A percentile compares a stretch with the other conserved stretches of the same genome.
Evolutionary conservation across 1,140 invertebrate species (phyloP).

Genomic region (Philotrypesis tridentata): DNA sequence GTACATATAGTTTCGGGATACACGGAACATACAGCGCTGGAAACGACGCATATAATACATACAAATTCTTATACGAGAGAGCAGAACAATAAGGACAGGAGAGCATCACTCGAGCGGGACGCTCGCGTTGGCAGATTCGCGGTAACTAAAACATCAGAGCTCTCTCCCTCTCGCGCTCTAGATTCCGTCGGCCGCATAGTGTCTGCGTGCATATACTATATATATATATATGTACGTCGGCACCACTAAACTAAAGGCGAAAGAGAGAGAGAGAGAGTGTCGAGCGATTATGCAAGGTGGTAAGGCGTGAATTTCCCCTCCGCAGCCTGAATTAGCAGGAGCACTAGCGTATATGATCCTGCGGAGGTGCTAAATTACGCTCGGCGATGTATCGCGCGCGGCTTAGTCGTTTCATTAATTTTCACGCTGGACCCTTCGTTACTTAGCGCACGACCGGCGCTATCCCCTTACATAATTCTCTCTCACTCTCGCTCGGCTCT

Average conservation of each 20-base stretch:
- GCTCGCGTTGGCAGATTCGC: neutral
- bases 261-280: neutral
- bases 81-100: neutral
- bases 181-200: neutral
- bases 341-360: neutral
- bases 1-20: no score
- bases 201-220: no score
- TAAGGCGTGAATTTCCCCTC: neutral
- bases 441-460: no score
- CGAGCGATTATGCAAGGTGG: neutral
- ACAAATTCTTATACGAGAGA: neutral
- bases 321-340: neutral
- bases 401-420: neutral
- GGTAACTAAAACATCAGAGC: neutral
- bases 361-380: neutral
- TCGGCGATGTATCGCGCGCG: neutral
- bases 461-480: no score
- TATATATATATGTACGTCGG: no score
- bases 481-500: no score
- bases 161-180: no score
- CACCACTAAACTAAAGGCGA: neutral
- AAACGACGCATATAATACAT: neutral
- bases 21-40: no score
- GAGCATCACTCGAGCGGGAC: neutral
- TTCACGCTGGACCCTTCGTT: neutral